These are phyloP conservation scores for Hymenochirus boettgeri DNA, from an alignment of 2,113 vertebrate genomes.

Conservation along the genomic window DNA sequence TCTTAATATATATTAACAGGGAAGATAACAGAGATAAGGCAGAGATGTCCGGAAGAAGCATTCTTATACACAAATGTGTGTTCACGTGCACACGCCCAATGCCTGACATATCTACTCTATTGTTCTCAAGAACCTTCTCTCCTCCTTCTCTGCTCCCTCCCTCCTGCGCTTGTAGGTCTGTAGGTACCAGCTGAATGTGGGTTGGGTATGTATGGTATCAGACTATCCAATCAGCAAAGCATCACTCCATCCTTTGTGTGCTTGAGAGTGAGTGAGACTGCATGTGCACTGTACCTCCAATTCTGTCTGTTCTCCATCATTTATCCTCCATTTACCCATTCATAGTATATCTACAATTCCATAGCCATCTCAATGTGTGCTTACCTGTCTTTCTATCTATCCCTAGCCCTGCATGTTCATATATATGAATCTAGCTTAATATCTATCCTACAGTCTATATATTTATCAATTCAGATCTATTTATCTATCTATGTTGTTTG, in stretches of 20 bases:
- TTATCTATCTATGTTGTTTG: slow-evolving; percentile 9
- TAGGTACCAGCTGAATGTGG: slow-evolving; percentile 35
- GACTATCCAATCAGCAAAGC: slow-evolving; percentile 1
- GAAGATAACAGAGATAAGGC: neutral
- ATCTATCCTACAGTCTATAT: no score
- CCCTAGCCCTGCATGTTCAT: no score
- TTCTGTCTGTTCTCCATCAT: no score
- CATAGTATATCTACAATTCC: neutral
- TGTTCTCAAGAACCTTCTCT: slow-evolving; percentile 39
- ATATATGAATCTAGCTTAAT: no score
- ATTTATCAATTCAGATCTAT: no score
- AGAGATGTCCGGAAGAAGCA: neutral
- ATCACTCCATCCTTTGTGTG: neutral
- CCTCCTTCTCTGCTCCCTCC: slow-evolving; percentile 3
- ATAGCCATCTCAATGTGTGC: no score
- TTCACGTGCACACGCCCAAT: slow-evolving; percentile 27
- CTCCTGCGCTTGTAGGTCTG: slow-evolving; percentile 13
- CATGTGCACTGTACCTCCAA: neutral
- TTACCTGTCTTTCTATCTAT: neutral
- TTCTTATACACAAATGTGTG: slow-evolving; percentile 24
- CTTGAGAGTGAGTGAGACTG: neutral
- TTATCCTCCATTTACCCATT: no score
- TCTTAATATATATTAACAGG: no score
- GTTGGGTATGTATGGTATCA: slow-evolving; percentile 20
- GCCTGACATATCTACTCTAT: slow-evolving; percentile 35